These are phyloP conservation scores for Rhinogobius similis DNA, from an alignment of 2,113 vertebrate genomes.

Conservation along the genomic window DNA sequence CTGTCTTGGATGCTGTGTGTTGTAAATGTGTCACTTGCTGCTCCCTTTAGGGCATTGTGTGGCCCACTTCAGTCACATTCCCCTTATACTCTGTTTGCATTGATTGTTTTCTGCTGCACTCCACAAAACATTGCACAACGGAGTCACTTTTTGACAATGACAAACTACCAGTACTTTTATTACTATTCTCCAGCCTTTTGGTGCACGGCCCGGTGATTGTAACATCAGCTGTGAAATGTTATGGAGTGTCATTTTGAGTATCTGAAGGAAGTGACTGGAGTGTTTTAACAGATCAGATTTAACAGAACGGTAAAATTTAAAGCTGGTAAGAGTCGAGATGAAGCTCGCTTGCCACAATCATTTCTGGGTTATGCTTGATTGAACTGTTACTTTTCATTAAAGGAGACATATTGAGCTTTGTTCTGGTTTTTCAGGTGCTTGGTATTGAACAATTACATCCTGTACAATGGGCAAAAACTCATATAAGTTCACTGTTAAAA, in stretches of 20 bases:
- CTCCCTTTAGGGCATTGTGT: conserved; percentile 17
- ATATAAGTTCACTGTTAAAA: no score
- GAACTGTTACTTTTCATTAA: no score
- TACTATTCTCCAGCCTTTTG: conserved; percentile 37
- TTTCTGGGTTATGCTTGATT: no score
- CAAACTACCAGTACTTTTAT: conserved; percentile 24
- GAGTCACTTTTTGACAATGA: conserved; percentile 44
- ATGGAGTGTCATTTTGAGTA: conserved; percentile 6
- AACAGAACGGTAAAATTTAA: no score
- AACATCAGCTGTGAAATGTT: conserved; percentile 25
- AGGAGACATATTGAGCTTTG: no score
- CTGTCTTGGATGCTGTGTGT: background rate
- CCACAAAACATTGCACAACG: conserved; percentile 26
- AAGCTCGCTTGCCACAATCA: no score
- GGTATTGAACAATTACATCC: no score
- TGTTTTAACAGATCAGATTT: no score
- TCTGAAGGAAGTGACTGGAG: background rate
- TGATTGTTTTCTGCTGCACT: conserved; percentile 45
- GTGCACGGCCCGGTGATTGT: conserved; percentile 22
- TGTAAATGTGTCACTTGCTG: conserved; percentile 27
- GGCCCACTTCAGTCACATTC: conserved; percentile 32
- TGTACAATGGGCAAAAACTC: no score
- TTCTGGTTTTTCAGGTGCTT: no score
- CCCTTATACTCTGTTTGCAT: conserved; percentile 38
- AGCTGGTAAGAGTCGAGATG: no score